Conservation (phyloP, 2,797 vertebrate species). For the Danio choprae region DNA sequence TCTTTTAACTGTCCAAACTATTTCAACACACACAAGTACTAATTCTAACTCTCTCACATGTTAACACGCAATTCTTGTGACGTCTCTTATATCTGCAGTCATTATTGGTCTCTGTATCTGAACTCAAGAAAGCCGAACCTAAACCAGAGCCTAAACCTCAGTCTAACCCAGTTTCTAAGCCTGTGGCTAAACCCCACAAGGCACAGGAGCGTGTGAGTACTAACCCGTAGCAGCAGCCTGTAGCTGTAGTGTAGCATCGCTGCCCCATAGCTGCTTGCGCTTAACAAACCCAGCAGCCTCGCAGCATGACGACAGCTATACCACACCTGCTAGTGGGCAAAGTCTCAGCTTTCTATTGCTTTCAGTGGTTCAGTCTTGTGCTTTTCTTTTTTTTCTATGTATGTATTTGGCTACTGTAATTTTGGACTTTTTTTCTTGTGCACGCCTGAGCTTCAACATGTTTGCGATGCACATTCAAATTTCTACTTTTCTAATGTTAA, state of each 20-base stretch:
- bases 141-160: constrained; percentile 65
- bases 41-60: constrained; percentile 29
- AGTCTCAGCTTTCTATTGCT: constrained; percentile 68
- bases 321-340: constrained; percentile 62
- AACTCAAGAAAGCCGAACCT: constrained; percentile 81
- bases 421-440: constrained; percentile 21
- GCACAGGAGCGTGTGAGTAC: constrained; percentile 85
- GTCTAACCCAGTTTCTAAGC: constrained; percentile 74
- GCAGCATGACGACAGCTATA: constrained; percentile 74
- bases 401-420: constrained; percentile 30
- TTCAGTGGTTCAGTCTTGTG: constrained; percentile 43
- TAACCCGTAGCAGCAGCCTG: constrained; percentile 61
- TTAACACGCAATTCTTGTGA: constrained; percentile 68
- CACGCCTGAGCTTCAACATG: constrained; percentile 27
- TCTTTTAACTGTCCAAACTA: constrained; percentile 35
- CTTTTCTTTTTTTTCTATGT: neutral
- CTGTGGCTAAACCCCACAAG: constrained; percentile 69
- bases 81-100: constrained; percentile 79
- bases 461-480: constrained; percentile 21
- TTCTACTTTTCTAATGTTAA: neutral
- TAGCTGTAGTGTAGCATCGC: constrained; percentile 55
- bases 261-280: constrained; percentile 65
- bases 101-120: constrained; percentile 79
- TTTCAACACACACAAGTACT: constrained; percentile 3
- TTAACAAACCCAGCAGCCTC: constrained; percentile 68